phyloP scores from a whole-genome alignment of 2,113 vertebrate genomes.

The Seriola rivoliana region DNA sequence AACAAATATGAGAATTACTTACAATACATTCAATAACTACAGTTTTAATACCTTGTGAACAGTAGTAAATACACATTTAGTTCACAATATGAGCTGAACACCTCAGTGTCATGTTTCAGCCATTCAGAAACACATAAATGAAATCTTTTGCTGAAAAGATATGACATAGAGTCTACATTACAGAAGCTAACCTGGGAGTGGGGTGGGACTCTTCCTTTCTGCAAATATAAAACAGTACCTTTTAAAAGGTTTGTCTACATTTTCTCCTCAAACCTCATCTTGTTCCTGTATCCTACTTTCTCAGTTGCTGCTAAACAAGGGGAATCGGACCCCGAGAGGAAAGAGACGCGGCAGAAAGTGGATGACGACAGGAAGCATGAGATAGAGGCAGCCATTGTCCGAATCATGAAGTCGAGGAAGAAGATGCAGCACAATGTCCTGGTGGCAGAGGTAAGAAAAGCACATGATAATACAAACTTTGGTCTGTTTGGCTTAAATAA shows the following conservation, averaged over 20 bases:
- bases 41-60: neutral
- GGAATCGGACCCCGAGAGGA: constrained; percentile 96
- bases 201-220: neutral
- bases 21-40: neutral
- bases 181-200: neutral
- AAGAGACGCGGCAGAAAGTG: constrained; percentile 97
- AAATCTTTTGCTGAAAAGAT: neutral
- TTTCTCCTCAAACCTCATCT: neutral
- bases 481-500: neutral
- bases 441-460: constrained; percentile 92
- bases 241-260: neutral
- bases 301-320: constrained; percentile 98
- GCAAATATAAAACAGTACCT: neutral
- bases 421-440: constrained; percentile 98
- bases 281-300: neutral
- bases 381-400: constrained; percentile 98
- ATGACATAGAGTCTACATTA: neutral
- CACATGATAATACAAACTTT: neutral
- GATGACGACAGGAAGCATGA: constrained; percentile 99
- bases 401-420: constrained; percentile 99
- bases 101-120: neutral
- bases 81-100: neutral
- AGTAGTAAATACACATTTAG: neutral
- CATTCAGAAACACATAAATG: neutral
- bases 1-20: neutral